Conservation (phyloP, 2,888 invertebrate genomes). For the Himalopsyche tibetana region DNA sequence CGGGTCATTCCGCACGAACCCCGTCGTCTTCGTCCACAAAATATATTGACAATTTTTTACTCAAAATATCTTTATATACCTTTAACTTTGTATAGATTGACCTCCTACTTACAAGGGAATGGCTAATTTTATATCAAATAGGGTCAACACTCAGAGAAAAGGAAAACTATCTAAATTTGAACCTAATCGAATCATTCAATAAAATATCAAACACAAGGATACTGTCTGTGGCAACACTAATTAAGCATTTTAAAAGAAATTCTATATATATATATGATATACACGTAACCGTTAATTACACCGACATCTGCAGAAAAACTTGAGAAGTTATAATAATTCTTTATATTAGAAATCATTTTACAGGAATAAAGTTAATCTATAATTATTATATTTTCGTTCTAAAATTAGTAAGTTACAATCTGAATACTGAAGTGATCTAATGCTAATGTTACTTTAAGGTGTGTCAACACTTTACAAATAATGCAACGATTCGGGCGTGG, state of each 20-base stretch:
- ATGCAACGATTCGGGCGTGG: conserved; percentile 41
- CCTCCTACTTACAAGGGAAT: conserved; percentile 62
- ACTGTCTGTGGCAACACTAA: conserved; percentile 29
- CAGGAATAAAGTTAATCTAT: conserved; percentile 33
- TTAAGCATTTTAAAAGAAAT: conserved; percentile 8
- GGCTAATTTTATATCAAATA: conserved; percentile 63
- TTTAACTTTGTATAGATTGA: conserved; percentile 45
- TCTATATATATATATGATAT: neutral
- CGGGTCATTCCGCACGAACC: conserved; percentile 48
- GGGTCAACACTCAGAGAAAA: conserved; percentile 37
- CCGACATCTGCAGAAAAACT: neutral
- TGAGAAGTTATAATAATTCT: conserved; percentile 23
- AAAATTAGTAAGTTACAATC: conserved; percentile 36
- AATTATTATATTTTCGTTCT: conserved; percentile 23
- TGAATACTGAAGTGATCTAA: conserved; percentile 51
- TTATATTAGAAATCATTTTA: conserved; percentile 39
- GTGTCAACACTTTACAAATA: conserved; percentile 48
- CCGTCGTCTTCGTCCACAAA: conserved; percentile 52
- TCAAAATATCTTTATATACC: conserved; percentile 57
- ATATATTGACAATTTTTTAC: conserved; percentile 60
- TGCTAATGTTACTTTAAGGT: conserved; percentile 49
- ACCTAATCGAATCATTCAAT: conserved; percentile 29
- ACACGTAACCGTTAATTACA: neutral
- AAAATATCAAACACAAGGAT: conserved; percentile 13
- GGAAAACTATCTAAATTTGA: conserved; percentile 36